Base-by-base conservation (phyloP, 1,140 invertebrate genomes). In the Pollicipes pollicipes region DNA sequence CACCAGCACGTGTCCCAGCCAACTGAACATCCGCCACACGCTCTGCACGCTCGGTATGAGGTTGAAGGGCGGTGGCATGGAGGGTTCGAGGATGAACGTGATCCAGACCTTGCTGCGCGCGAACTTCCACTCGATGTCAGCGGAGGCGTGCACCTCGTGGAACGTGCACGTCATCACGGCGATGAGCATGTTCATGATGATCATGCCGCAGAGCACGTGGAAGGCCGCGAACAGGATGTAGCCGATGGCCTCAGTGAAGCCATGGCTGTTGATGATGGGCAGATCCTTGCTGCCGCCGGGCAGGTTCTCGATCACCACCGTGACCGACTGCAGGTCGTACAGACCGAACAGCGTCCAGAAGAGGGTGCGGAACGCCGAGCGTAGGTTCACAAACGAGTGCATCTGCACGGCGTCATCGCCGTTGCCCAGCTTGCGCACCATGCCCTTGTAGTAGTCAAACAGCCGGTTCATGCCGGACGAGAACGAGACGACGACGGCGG, bases 271-370 rank as follows among this genome's bases (percentile, higher is more conserved):
- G 35, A 80, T 78, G 27, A 80, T 79, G 0, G 80, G 81, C 17
- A 78, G 79, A 10, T 81, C 78, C 0, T 77, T 78, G 71, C 81
- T 79, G 8, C 81, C 80, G 26, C 29, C 67, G 0, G 82, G 80
- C n/a, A 84, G 75, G 74, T 85, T 85, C 75, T 83, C 83, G 8
- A 85, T 82, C n/a, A 86, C 78, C 10, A 88, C 85, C 68, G 84
- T 84, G 26, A 86, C 86, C 31, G 84, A 84, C 75, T 86, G 83
- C 68, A 87, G 78, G 3, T 87, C 84, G 0, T 84, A 82, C 82
- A 88, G 85, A 68, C 87, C 87, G 76, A 90, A 88, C 73, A 90
- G 82, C 0, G 86, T 86, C 88, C 88, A 90, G 77, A 90, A 90
- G 35, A 88, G 80, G 6, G 86, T 88, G 75, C 85, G 87, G 64